These are phyloP conservation scores for Plecotus auritus DNA, from an alignment of 2,113 vertebrate genomes.

Conservation along the genomic window DNA sequence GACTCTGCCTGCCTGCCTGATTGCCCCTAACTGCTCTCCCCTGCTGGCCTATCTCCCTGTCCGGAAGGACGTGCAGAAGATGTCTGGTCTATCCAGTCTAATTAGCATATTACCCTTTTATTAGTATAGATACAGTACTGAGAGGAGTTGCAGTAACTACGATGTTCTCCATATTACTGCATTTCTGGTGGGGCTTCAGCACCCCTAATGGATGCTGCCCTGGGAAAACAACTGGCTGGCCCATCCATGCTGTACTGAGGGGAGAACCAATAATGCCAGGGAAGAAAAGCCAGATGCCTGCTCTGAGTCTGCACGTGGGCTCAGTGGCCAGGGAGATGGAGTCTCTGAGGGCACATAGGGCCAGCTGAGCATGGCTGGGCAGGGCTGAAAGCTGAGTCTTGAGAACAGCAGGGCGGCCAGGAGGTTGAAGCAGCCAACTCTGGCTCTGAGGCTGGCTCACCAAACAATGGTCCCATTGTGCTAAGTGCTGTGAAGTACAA, in stretches of 20 bases:
- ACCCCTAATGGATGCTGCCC: no score
- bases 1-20: no score
- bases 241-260: neutral
- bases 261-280: neutral
- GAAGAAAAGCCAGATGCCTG: neutral
- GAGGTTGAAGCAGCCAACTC: neutral
- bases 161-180: neutral
- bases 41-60: no score
- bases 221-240: neutral
- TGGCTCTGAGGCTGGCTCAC: neutral
- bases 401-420: neutral
- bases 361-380: neutral
- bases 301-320: accelerated
- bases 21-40: no score
- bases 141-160: neutral
- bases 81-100: no score
- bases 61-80: no score
- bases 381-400: neutral
- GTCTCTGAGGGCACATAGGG: neutral
- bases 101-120: no score
- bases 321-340: neutral
- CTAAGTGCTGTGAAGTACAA: neutral
- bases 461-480: neutral
- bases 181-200: neutral
- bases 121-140: no score